Percentiles rank a stretch among this genome's conserved stretches.
phyloP scores from a whole-genome alignment of 2,113 vertebrate genomes.

The Crocuta crocuta region DNA sequence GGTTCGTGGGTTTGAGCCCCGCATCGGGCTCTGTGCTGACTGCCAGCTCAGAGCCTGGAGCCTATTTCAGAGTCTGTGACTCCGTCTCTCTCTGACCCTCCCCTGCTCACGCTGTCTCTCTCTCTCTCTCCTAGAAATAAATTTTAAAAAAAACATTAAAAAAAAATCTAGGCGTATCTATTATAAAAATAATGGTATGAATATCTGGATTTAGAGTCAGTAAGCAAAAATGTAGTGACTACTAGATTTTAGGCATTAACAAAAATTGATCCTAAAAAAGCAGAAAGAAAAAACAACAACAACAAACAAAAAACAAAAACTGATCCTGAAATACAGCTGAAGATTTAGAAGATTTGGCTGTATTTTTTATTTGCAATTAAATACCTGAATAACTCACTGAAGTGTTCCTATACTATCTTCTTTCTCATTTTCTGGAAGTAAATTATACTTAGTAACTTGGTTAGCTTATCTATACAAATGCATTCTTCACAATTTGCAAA shows the following conservation, averaged over 20 bases:
- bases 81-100: too few relatives aligned
- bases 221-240: conserved; percentile 27
- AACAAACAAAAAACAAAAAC: conserved; percentile 6
- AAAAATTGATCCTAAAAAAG: too few relatives aligned
- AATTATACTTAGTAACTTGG: background rate
- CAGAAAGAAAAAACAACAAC: too few relatives aligned
- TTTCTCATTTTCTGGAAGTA: conserved; percentile 20
- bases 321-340: conserved; percentile 1
- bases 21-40: too few relatives aligned
- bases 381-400: conserved; percentile 13
- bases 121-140: too few relatives aligned
- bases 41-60: too few relatives aligned
- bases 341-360: background rate
- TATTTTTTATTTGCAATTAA: conserved; percentile 48
- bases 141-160: too few relatives aligned
- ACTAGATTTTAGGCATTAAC: background rate
- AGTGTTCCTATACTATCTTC: background rate
- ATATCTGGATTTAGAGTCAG: conserved; percentile 56
- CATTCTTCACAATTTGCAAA: background rate
- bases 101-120: too few relatives aligned
- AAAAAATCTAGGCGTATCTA: background rate
- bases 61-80: too few relatives aligned
- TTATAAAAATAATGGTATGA: conserved; percentile 10
- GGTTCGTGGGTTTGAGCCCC: too few relatives aligned
- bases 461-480: background rate